Evolutionary conservation across 1,140 invertebrate genomes (phyloP).

Genomic region (Drosophila funebris): DNA sequence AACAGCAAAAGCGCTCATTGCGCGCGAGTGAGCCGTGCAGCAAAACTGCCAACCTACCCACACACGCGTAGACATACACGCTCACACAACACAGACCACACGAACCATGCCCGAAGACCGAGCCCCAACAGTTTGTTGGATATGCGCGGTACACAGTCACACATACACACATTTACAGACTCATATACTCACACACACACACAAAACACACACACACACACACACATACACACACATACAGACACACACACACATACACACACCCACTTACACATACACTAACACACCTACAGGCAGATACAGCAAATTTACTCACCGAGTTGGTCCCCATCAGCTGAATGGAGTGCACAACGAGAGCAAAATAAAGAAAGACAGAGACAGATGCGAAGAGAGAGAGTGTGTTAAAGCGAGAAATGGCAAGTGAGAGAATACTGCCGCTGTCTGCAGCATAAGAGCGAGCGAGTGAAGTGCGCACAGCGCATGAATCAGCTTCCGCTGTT

Average conservation of each 20-base stretch:
- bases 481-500: constrained; percentile 74
- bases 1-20: constrained; percentile 67
- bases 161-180: background rate
- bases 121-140: constrained; percentile 51
- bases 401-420: constrained; percentile 31
- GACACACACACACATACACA: background rate
- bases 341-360: constrained; percentile 29
- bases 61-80: constrained; percentile 14
- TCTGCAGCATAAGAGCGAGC: constrained; percentile 18
- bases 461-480: constrained; percentile 50
- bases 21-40: constrained; percentile 40
- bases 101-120: constrained; percentile 28
- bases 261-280: background rate
- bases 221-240: background rate
- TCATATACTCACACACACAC: background rate
- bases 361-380: constrained; percentile 6
- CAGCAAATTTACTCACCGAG: constrained; percentile 44
- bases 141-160: constrained; percentile 27
- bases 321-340: constrained; percentile 40
- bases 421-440: constrained; percentile 19
- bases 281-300: background rate
- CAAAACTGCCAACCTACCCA: constrained; percentile 47
- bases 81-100: background rate
- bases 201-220: constrained; percentile 14
- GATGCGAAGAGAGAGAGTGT: background rate